Evolutionary conservation across 2,113 vertebrate species (phyloP), one percentile per base, ranked within the genome.

Genomic region (Casuarius casuarius): DNA sequence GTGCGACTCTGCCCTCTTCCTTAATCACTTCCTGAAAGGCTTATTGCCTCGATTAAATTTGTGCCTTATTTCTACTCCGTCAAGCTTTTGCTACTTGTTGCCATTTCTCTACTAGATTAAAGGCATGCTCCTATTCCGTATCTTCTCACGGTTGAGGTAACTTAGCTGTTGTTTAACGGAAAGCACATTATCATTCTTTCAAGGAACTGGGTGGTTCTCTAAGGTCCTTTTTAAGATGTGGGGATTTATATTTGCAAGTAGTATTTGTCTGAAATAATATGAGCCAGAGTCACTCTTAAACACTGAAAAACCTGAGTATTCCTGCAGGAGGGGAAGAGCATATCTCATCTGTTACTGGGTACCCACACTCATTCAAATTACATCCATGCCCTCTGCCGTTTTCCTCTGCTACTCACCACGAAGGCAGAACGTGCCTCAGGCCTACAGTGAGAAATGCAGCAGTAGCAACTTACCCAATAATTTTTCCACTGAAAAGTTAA

Each of bases 351-450:
- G 5, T 26, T 22, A 58, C 21, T 3, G 0, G 14, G 7, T 8
- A 15, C 14, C 40, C 26, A 25, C 40, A 5, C 10, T 2, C 9
- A 7, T 14, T 29, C 59, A 14, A 33, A 7, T 2, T 1, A 0
- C n/a, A 40, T n/a, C 42, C 0, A 0, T 0, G 1, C 48, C 74
- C 44, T 19, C 44, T 35, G 44, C 44, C 33, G 25, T 40, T 58
- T 31, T 31, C 25, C 72, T 20, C 26, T 33, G 23, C 7, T 33
- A 25, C 62, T 76, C 29, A 52, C 35, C 15, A 1, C 19, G 70
- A 35, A 22, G 21, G 66, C 86, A 78, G 89, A 75, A 5, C 0
- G 0, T 4, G 21, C 9, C 42, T 10, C 7, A 2, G 80, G 56
- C 59, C 75, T 46, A 21, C 56, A 18, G 48, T 0, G 22, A 59